phyloP scores from a whole-genome alignment of 2,888 invertebrate genomes.

The Bellardia bayeri region DNA sequence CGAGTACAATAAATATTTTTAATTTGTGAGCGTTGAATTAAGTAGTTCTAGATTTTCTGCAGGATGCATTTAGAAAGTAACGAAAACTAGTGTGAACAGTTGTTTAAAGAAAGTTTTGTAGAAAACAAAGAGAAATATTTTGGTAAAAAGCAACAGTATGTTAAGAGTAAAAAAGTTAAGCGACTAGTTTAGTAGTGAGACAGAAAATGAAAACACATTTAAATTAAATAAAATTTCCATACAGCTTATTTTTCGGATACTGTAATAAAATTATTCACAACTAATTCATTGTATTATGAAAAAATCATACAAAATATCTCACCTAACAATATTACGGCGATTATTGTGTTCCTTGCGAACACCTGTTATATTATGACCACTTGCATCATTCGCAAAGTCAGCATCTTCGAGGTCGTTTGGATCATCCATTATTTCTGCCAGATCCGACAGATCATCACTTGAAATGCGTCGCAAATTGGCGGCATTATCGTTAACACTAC shows the following conservation, averaged over 20 bases:
- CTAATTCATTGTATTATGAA: background rate
- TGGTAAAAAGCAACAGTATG: slow-evolving; percentile 1
- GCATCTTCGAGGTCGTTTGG: slow-evolving; percentile 69
- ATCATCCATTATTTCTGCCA: slow-evolving; percentile 79
- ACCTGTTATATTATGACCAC: slow-evolving; percentile 74
- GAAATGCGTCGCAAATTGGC: slow-evolving; percentile 73
- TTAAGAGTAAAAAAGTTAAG: background rate
- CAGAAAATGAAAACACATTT: background rate
- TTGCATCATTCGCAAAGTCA: slow-evolving; percentile 64
- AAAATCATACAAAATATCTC: slow-evolving; percentile 74
- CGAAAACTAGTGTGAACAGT: background rate
- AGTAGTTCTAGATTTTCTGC: slow-evolving; percentile 67
- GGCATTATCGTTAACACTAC: slow-evolving; percentile 28
- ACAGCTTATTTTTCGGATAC: no score
- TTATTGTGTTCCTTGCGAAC: slow-evolving; percentile 83
- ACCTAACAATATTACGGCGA: slow-evolving; percentile 83
- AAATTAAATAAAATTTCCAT: background rate
- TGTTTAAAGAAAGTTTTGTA: slow-evolving; percentile 59
- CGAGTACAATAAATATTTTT: slow-evolving; percentile 25
- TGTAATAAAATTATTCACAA: no score
- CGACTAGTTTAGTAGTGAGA: background rate
- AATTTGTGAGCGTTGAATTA: slow-evolving; percentile 14
- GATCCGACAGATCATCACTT: slow-evolving; percentile 76
- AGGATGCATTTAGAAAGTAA: slow-evolving; percentile 71
- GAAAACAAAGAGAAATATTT: slow-evolving; percentile 9